These are phyloP conservation scores for Chiloscyllium plagiosum DNA, from an alignment of 2,113 vertebrate species.

Conservation along the genomic window DNA sequence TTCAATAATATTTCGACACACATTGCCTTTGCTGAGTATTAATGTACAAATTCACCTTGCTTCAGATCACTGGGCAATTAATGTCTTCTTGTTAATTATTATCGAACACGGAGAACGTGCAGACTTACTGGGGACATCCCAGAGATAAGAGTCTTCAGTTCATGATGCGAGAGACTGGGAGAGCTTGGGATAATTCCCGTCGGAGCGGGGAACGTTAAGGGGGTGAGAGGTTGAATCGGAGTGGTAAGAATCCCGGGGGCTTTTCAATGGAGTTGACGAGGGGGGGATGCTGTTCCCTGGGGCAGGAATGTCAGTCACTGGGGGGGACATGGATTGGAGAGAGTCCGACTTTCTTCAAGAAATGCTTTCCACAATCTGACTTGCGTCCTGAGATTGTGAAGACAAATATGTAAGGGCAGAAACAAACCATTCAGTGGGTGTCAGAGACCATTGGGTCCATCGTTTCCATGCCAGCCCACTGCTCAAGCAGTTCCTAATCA, in stretches of 20 bases:
- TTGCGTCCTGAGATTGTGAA: no score
- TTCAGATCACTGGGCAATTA: not conserved
- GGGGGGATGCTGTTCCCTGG: no score
- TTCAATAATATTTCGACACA: not conserved
- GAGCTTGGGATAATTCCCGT: not conserved
- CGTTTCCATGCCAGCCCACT: not conserved
- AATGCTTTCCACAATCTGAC: no score
- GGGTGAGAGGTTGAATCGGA: no score
- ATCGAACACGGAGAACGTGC: not conserved
- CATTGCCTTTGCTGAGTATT: not conserved
- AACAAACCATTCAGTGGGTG: not conserved
- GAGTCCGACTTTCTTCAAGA: no score
- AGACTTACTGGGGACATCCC: not conserved
- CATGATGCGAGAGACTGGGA: not conserved
- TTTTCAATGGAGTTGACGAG: no score
- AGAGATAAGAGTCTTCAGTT: not conserved
- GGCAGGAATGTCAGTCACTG: no score
- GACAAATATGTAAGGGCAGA: not conserved
- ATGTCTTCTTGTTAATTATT: not conserved
- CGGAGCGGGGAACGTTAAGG: no score
- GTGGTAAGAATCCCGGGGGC: no score
- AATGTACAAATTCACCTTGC: not conserved
- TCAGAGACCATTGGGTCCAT: not conserved
- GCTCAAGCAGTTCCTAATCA: not conserved
- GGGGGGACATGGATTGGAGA: no score